Evolutionary conservation across 2,888 invertebrate species (phyloP).

Genomic region (Digitonthophagus gazella): DNA sequence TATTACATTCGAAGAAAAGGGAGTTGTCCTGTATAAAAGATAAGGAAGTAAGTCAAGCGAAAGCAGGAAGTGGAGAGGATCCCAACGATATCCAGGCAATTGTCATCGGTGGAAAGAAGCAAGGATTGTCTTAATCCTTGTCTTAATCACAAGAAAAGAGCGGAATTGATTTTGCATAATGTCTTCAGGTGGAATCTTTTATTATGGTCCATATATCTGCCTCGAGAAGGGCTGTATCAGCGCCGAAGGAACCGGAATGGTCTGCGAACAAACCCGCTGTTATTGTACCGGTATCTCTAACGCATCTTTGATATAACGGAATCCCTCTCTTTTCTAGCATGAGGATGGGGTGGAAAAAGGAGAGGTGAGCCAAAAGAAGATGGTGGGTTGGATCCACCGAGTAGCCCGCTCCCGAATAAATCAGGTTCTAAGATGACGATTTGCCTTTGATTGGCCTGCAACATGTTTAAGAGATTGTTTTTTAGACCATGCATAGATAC

Average conservation of each 20-base stretch:
- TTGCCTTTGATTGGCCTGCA: too few relatives aligned
- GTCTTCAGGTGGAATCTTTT: slow-evolving; percentile 53
- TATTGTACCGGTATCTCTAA: slow-evolving; percentile 48
- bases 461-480: too few relatives aligned
- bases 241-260: slow-evolving; percentile 39
- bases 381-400: too few relatives aligned
- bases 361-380: too few relatives aligned
- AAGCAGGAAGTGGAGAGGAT: slow-evolving; percentile 19
- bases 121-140: slow-evolving; percentile 44
- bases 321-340: slow-evolving; percentile 38
- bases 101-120: slow-evolving; percentile 35
- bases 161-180: slow-evolving; percentile 56
- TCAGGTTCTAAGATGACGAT: too few relatives aligned
- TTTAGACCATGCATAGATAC: too few relatives aligned
- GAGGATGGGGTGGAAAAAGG: too few relatives aligned
- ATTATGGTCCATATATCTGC: slow-evolving; percentile 53
- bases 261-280: slow-evolving; percentile 52
- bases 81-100: slow-evolving; percentile 12
- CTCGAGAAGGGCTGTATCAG: slow-evolving; percentile 36
- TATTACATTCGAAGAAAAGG: too few relatives aligned
- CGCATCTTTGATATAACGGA: slow-evolving; percentile 46
- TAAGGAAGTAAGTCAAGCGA: slow-evolving; percentile 19
- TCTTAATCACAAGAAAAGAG: slow-evolving; percentile 42
- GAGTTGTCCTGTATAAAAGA: background rate
- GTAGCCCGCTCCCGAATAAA: too few relatives aligned